Evolutionary conservation across 2,797 vertebrate species (phyloP), one percentile per base, ranked within the genome.

Genomic region (Benthosema pterotum): DNA sequence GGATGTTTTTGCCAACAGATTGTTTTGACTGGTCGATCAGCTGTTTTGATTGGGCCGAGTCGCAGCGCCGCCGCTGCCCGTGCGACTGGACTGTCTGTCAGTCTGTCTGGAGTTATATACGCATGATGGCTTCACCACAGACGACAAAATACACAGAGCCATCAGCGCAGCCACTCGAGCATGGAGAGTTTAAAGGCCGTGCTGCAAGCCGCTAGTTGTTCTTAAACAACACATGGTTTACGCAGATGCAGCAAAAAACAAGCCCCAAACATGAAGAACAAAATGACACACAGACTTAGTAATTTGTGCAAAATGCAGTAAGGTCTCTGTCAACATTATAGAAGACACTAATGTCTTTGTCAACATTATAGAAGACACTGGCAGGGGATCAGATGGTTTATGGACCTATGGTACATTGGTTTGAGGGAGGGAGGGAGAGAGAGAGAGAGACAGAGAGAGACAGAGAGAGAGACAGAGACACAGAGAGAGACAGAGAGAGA

Each of bases 261-360:
- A 78, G 69, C 49, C 59, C 38, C 64, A 59, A 74, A 59, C 65
- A 60, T 65, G 71, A 71, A 72, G 32, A 70, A 66, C 47, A 69
- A 70, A 84, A 80, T 72, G 65, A 71, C 64, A 76, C 73, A 84
- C 71, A 79, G 61, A 78, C 48, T 42, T 59, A 14, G 57, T 78
- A 18, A 71, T 75, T 77, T 70, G 67, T 74, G 75, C 16, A 59
- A 48, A 48, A 28, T 48, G 2, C 8, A 11, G 45, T 59, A 49
- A 60, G 38, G 80, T 80, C 69, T 69, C 48, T 71, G 46, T 75
- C 73, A 58, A 67, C 67, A 53, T 53, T 32, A 69, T 19, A 69
- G 52, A 65, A 67, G 55, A 74, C 63, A 73, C 75, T 59, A 49
- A 60, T 18, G 80, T 80, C 69, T 69, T 46, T 71, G 46, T 75